Evolutionary conservation across 2,888 invertebrate genomes (phyloP), one percentile per base, ranked within the genome.

Genomic region (Chloroclystis v-ata): DNA sequence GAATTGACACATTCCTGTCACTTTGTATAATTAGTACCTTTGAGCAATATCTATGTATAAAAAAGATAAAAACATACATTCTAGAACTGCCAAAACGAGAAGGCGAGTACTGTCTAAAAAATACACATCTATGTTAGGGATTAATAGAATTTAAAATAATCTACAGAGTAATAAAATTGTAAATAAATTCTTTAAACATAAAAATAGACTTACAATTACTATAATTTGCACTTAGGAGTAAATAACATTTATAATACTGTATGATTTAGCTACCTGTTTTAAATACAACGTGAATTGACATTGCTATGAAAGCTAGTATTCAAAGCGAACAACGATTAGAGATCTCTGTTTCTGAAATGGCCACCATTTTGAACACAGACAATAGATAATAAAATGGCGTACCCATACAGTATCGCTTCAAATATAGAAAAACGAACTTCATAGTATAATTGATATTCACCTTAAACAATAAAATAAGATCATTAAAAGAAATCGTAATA

Each of bases 241-340:
- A 46, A 38, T 49, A 46, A 43, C 28, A 20, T 41, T 43, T 38
- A 40, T 41, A 50, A 51, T 51, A 51, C 51, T 47, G 47, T 42
- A 42, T 28, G n/a, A 16, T 42, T 32, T 33, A 47, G 32, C 47
- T 47, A 47, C 44, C 51, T 47, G 41, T 30, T 26, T 39, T 43
- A 38, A 33, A 30, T 28, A 30, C 32, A 8, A n/a, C n/a, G n/a
- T 35, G 29, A 52, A 52, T 47, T 47, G 47, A 52, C 44, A 42
- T 47, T 29, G 35, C 39, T 28, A 30, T 43, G 7, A 28, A 40
- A 43, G 37, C 24, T 7, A n/a, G n/a, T n/a, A n/a, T n/a, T n/a
- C n/a, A n/a, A n/a, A n/a, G n/a, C n/a, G n/a, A n/a, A n/a, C n/a
- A n/a, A n/a, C n/a, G n/a, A n/a, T n/a, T n/a, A n/a, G n/a, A n/a